A percentile compares a stretch with the other conserved stretches of the same genome.
phyloP scores from a whole-genome alignment of 2,888 invertebrate genomes.

The Ceriagrion tenellum region DNA sequence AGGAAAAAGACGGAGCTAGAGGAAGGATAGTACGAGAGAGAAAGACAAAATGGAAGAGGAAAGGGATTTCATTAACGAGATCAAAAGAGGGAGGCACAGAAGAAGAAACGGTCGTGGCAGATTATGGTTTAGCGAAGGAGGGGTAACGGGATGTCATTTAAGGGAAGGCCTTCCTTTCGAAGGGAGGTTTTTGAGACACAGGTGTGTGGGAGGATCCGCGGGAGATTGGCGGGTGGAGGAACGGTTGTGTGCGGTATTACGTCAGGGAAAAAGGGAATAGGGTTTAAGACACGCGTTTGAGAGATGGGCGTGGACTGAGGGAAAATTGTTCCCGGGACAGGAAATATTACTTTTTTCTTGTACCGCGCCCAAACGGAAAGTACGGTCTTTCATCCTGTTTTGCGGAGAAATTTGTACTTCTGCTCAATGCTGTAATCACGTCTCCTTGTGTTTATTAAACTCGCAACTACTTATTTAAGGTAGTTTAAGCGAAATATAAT shows the following conservation, averaged over 20 bases:
- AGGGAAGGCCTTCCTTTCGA: background rate
- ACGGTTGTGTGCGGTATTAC: background rate
- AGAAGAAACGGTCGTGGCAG: background rate
- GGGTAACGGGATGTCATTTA: background rate
- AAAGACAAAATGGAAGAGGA: background rate
- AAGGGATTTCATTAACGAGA: constrained; percentile 10
- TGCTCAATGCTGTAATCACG: too few relatives aligned
- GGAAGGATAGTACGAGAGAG: too few relatives aligned
- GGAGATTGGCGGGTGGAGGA: background rate
- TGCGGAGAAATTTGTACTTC: too few relatives aligned
- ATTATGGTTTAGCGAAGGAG: background rate
- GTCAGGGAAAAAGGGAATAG: background rate
- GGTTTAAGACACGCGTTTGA: background rate
- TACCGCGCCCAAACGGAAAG: too few relatives aligned
- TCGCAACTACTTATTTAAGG: too few relatives aligned
- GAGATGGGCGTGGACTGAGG: background rate
- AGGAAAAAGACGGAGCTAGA: background rate
- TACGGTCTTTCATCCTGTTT: too few relatives aligned
- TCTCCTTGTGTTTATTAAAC: too few relatives aligned
- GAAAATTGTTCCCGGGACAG: background rate
- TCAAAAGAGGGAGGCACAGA: background rate
- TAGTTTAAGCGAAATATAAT: too few relatives aligned
- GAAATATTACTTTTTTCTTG: background rate
- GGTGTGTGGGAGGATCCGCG: background rate
- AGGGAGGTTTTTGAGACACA: background rate